A percentile compares a stretch with the other conserved stretches of the same genome.
Conservation (phyloP, 2,113 vertebrate genomes). For the Antennarius striatus region DNA sequence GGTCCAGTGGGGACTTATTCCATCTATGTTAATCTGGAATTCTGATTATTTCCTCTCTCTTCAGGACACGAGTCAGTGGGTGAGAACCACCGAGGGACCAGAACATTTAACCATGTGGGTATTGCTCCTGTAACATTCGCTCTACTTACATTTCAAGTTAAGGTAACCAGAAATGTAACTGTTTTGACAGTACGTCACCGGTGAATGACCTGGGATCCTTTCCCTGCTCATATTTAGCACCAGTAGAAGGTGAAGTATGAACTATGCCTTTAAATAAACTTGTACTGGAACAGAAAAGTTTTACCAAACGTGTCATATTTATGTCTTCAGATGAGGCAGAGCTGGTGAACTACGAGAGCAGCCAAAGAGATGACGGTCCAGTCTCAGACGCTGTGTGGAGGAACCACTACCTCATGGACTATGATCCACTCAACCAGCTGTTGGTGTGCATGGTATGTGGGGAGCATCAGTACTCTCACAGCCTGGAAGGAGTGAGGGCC, state of each 20-base stretch:
- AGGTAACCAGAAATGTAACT: background rate
- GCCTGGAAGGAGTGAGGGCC: constrained; percentile 71
- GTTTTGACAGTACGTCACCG: constrained; percentile 43
- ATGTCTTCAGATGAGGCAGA: constrained; percentile 51
- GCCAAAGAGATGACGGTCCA: constrained; percentile 29
- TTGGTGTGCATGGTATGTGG: constrained; percentile 90
- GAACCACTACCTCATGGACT: constrained; percentile 84
- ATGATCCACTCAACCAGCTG: constrained; percentile 81
- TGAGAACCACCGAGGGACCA: constrained; percentile 47
- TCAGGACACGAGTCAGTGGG: constrained; percentile 58
- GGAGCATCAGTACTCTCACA: constrained; percentile 80
- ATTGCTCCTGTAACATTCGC: background rate
- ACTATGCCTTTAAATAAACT: background rate
- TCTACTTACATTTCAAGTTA: rapidly evolving
- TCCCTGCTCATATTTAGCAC: constrained; percentile 19
- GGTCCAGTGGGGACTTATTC: background rate
- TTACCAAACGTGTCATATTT: no score
- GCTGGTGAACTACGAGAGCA: constrained; percentile 41
- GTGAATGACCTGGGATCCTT: constrained; percentile 38
- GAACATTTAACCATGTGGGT: constrained; percentile 58
- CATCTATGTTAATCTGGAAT: background rate
- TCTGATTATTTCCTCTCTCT: background rate
- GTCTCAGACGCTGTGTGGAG: constrained; percentile 72
- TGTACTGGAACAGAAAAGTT: no score
- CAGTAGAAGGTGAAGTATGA: constrained; percentile 50